Evolutionary conservation across 23 tunicate species (phyloP), one percentile per base, ranked within the genome.

Genomic region (Halocynthia roretzi): DNA sequence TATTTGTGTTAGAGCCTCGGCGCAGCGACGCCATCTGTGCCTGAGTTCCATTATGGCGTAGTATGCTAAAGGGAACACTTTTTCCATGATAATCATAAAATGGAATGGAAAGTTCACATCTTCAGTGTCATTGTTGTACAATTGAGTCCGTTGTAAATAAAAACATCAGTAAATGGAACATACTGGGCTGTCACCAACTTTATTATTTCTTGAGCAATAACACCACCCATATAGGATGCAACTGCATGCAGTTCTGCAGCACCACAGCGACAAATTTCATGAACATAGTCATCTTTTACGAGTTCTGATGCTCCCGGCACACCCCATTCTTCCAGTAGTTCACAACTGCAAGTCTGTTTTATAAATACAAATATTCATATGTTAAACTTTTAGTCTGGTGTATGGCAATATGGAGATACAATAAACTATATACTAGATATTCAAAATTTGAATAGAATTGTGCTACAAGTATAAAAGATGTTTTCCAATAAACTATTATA

Each of bases 161-260:
- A 85, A 17, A 77, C 61, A 50, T 90, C 77, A 23, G 48, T 15
- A n/a, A 92, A 62, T 12, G 98, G 98, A 44, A 92, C 92, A 66
- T 92, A 92, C 51, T 92, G 98, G 6, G 75, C 62, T 6, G 98
- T 92, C 20, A 92, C 83, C 8, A 92, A 77, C 72, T 96, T 96
- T 56, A 96, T 86, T n/a, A 86, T 64, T 75, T 96, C 99, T 55
- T 96, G 99, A 18, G 99, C 88, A 14, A 86, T 80, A 9, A 89
- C 85, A 17, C 99, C 99, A 52, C 99, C 99, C 86, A 89, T 82
- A 71, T 83, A 96, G 14, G 89, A 68, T 11, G 99, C 99, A 14
- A 96, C 89, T 7, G 97, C 84, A 67, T 96, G 93, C n/a, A 96
- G 54, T 83, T 96, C 99, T 12, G 91, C 74, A 10, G 83, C 88